These are phyloP conservation scores for Plutella xylostella DNA, from an alignment of 2,888 invertebrate genomes.

Conservation along the genomic window DNA sequence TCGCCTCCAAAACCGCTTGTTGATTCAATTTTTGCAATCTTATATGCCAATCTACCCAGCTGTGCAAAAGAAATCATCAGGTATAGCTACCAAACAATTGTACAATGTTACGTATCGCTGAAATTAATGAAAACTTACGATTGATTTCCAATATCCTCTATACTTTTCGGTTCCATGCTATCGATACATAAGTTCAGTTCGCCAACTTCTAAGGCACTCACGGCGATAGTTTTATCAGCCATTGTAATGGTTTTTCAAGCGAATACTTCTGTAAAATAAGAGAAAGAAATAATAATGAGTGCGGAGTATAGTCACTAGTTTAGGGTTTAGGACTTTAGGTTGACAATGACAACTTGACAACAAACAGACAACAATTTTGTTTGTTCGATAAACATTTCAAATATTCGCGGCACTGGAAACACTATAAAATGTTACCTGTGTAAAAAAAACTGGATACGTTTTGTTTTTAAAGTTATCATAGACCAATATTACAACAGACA, in stretches of 20 bases:
- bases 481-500: neutral
- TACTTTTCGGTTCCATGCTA: constrained; percentile 73
- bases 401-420: constrained; percentile 19
- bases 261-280: too few species aligned
- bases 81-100: too few species aligned
- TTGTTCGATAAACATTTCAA: constrained; percentile 12
- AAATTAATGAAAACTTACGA: constrained; percentile 33
- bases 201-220: constrained; percentile 71
- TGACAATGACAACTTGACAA: too few species aligned
- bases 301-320: too few species aligned
- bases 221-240: constrained; percentile 58
- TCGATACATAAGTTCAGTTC: constrained; percentile 83
- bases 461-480: neutral
- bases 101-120: too few species aligned
- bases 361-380: too few species aligned
- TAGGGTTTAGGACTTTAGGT: too few species aligned
- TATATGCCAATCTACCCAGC: constrained; percentile 87
- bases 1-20: constrained; percentile 87
- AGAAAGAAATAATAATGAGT: too few species aligned
- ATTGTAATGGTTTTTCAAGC: constrained; percentile 31
- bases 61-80: constrained; percentile 26
- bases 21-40: constrained; percentile 87
- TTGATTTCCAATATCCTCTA: constrained; percentile 76
- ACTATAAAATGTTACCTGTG: neutral
- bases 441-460: neutral